A percentile compares a stretch with the other conserved stretches of the same genome.
Conservation (phyloP, 2,797 vertebrate species). For the Acrossocheilus fasciatus region DNA sequence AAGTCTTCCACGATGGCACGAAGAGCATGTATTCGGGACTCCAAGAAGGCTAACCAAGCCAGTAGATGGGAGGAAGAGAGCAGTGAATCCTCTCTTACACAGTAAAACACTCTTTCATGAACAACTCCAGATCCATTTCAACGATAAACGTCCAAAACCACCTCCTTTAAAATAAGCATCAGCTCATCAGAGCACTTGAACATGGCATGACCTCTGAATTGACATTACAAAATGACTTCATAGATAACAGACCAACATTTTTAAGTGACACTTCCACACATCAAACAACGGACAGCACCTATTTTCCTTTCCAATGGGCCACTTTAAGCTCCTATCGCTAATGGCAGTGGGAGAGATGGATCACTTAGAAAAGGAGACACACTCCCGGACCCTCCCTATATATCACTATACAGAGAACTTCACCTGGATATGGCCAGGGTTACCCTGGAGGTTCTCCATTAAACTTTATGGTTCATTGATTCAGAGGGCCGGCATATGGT, state of each 20-base stretch:
- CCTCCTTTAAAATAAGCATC: slow-evolving; percentile 32
- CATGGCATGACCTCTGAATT: slow-evolving; percentile 18
- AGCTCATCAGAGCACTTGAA: slow-evolving; percentile 24
- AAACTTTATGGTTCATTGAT: slow-evolving; percentile 66
- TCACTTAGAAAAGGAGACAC: slow-evolving; percentile 51
- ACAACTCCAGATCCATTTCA: slow-evolving; percentile 29
- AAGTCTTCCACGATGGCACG: slow-evolving; percentile 39
- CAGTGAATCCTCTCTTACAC: neutral
- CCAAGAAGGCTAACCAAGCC: neutral
- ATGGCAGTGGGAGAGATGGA: slow-evolving; percentile 48
- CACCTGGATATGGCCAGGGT: slow-evolving; percentile 63
- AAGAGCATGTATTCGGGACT: neutral
- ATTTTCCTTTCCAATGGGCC: slow-evolving; percentile 42
- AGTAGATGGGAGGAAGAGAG: neutral
- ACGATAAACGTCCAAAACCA: slow-evolving; percentile 22
- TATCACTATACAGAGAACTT: slow-evolving; percentile 62
- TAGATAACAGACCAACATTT: slow-evolving; percentile 34
- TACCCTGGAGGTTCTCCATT: slow-evolving; percentile 62
- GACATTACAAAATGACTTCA: slow-evolving; percentile 23
- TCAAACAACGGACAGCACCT: slow-evolving; percentile 33
- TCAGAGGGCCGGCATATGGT: slow-evolving; percentile 64
- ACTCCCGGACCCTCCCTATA: slow-evolving; percentile 51
- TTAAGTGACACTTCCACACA: slow-evolving; percentile 45
- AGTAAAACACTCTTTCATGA: slow-evolving; percentile 13
- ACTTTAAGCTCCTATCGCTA: slow-evolving; percentile 39